A percentile compares a stretch with the other conserved stretches of the same genome.
Conservation (phyloP, 2,888 invertebrate species). For the Toxonevra muliebris region DNA sequence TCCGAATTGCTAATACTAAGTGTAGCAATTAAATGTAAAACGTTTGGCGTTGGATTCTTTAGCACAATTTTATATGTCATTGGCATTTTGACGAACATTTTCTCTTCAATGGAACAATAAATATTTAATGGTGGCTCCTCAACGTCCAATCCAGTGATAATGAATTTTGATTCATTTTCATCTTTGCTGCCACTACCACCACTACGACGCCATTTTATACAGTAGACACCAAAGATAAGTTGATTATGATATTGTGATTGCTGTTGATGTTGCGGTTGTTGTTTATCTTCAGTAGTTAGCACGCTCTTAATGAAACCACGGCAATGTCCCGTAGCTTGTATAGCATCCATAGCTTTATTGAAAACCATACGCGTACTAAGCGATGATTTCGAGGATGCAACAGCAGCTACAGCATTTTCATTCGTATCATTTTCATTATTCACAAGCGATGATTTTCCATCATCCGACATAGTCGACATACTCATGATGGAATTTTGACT, state of each 20-base stretch:
- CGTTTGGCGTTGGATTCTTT: conserved; percentile 62
- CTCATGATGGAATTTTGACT: conserved; percentile 54
- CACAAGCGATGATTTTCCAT: conserved; percentile 51
- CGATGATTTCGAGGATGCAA: conserved; percentile 29
- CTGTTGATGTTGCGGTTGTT: conserved; percentile 23
- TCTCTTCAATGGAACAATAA: conserved; percentile 64
- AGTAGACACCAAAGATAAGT: conserved; percentile 61
- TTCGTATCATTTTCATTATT: conserved; percentile 18
- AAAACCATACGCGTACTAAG: conserved; percentile 52
- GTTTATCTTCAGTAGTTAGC: conserved; percentile 40
- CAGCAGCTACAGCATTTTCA: neutral
- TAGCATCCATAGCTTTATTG: conserved; percentile 61
- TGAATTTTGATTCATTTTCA: conserved; percentile 64
- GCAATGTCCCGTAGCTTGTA: conserved; percentile 62
- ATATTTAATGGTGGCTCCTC: conserved; percentile 63
- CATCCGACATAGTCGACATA: conserved; percentile 55
- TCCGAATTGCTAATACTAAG: conserved; percentile 68
- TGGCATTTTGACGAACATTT: conserved; percentile 65
- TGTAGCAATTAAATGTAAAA: conserved; percentile 61
- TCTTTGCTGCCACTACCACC: conserved; percentile 48
- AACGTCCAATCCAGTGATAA: conserved; percentile 60
- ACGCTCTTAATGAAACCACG: conserved; percentile 62
- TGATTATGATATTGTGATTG: conserved; percentile 30
- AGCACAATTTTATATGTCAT: conserved; percentile 63
- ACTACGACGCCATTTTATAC: conserved; percentile 62